Percentiles rank a stretch among this genome's conserved stretches.
phyloP scores from a whole-genome alignment of 2,113 vertebrate species.

The Pangasianodon hypophthalmus region DNA sequence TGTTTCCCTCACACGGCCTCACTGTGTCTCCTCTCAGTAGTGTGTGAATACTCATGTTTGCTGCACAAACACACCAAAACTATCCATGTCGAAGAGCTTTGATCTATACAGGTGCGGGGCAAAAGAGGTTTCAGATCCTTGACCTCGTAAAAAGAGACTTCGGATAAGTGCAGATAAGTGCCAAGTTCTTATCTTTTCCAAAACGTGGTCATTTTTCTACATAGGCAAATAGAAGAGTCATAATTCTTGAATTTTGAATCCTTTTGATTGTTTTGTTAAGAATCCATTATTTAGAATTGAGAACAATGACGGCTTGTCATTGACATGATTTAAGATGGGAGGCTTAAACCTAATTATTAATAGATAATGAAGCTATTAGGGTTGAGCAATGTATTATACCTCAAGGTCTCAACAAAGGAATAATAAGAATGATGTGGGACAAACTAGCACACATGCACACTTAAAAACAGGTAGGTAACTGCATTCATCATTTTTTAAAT shows the following conservation, averaged over 20 bases:
- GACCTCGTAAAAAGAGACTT: neutral
- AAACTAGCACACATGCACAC: neutral
- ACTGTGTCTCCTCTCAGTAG: neutral
- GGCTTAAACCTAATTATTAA: neutral
- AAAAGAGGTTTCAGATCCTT: conserved; percentile 21
- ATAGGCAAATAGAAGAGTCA: neutral
- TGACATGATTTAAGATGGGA: neutral
- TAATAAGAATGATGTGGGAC: neutral
- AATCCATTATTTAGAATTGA: neutral
- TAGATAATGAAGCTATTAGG: neutral
- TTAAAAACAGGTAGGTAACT: neutral
- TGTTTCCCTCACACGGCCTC: conserved; percentile 11
- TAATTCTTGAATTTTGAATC: neutral
- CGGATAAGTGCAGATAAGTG: neutral
- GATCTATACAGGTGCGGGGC: neutral
- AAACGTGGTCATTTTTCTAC: neutral
- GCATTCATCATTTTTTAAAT: neutral
- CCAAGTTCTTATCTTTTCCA: neutral
- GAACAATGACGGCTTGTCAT: too few relatives aligned
- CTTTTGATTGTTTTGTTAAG: too few relatives aligned
- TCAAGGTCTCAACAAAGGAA: neutral
- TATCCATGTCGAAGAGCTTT: neutral
- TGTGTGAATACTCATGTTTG: neutral
- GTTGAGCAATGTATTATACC: neutral
- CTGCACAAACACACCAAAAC: conserved; percentile 18